Base-by-base conservation (phyloP, 2,888 invertebrate species). In the Hemicrepidius hirtus region DNA sequence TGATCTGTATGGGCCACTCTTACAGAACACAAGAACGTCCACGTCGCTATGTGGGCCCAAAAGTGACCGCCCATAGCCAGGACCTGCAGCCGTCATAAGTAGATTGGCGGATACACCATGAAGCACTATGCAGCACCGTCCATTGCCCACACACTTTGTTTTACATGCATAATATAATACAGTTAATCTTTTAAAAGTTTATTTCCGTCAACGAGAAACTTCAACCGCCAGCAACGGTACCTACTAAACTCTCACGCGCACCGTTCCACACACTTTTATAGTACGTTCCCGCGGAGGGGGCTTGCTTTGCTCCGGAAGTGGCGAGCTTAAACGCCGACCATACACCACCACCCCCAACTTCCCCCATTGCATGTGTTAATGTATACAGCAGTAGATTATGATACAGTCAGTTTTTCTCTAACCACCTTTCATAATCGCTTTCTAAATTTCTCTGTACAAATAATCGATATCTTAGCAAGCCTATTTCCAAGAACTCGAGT, bases 31-130 rank as follows among this genome's bases (percentile, higher is more conserved):
- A 81, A 78, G 75, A 82, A 84, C 80, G 84, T 84, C 83, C 83
- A 84, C 79, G 82, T 82, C 81, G 83, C 81, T 80, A 81, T 80
- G 76, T 79, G 77, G 79, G 80, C 79, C 80, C 80, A 82, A 78
- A 80, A 81, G 78, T 82, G 80, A 81, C 81, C 78, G 83, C 84
- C 84, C 84, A 84, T 83, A 84, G 82, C 84, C 83, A 81, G 81
- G 79, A 80, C 80, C 81, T 78, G 78, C 71, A 81, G 81, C 82
- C 81, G 81, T 81, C 83, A 83, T 83, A 77, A 80, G 79, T 76
- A 75, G 68, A 79, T 75, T 75, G 78, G 77, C 73, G 77, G 76
- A 77, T 74, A 75, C 76, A 76, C 78, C 79, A 75, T 77, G 75
- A 72, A 76, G 76, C 79, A 78, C 77, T 73, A 76, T 78, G 79